Evolutionary conservation across 2,113 vertebrate genomes (phyloP).

Genomic region (Lophura nycthemera): DNA sequence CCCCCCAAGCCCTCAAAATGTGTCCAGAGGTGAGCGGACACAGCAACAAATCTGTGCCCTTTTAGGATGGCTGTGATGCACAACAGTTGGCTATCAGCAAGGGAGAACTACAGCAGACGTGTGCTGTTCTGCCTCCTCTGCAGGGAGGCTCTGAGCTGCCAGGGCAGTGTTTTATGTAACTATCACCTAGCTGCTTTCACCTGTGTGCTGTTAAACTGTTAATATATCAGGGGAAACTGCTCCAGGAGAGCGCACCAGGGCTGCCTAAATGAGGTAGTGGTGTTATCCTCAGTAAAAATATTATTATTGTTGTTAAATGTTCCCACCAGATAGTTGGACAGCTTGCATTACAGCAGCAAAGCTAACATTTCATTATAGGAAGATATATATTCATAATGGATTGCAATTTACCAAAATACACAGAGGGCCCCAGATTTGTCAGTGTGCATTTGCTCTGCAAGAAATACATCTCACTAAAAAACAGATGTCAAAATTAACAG

Average conservation of each 20-base stretch:
- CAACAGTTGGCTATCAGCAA: constrained; percentile 38
- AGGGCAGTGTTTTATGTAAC: constrained; percentile 25
- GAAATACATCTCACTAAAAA: constrained; percentile 64
- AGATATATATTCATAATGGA: constrained; percentile 67
- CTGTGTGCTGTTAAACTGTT: constrained; percentile 31
- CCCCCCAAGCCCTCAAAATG: not conserved
- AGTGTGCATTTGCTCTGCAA: constrained; percentile 61
- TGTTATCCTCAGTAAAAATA: constrained; percentile 39
- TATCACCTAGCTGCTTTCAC: constrained; percentile 29
- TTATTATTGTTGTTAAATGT: constrained; percentile 61
- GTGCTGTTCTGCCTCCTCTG: constrained; percentile 28
- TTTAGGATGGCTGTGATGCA: not conserved
- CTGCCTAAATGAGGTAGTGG: constrained; percentile 35
- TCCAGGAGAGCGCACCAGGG: not conserved
- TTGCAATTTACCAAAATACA: constrained; percentile 70
- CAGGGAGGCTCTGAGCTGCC: constrained; percentile 28
- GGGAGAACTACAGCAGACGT: not conserved
- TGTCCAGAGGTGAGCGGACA: not conserved
- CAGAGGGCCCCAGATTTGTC: constrained; percentile 61
- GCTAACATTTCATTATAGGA: constrained; percentile 65
- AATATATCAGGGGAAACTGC: constrained; percentile 10
- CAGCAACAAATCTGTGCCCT: constrained; percentile 23
- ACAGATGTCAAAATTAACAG: constrained; percentile 67
- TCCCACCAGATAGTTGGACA: constrained; percentile 58
- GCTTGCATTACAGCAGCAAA: constrained; percentile 34